Evolutionary conservation across 2,888 invertebrate genomes (phyloP).

Genomic region (Mactromeris polynyma): DNA sequence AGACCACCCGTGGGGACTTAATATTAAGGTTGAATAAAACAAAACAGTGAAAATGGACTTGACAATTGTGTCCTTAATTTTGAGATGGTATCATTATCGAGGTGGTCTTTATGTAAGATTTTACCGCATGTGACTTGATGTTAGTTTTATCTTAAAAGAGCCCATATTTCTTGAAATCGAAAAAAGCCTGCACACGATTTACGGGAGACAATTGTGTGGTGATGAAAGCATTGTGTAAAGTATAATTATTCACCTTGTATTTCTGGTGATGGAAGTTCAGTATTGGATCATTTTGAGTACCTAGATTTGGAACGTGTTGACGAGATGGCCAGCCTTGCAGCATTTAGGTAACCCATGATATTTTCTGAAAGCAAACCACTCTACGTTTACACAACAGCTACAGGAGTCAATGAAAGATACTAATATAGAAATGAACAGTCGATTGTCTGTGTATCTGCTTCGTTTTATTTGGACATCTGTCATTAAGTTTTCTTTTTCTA

Average conservation of each 20-base stretch:
- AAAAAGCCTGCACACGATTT: neutral
- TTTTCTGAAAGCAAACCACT: neutral
- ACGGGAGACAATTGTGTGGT: neutral
- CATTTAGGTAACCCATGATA: constrained; percentile 27
- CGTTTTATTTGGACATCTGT: neutral
- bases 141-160: no score
- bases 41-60: no score
- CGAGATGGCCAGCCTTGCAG: constrained; percentile 34
- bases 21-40: no score
- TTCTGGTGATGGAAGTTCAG: constrained; percentile 35
- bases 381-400: no score
- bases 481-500: no score
- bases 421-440: neutral
- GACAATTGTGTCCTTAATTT: no score
- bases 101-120: no score
- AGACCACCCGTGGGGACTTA: no score
- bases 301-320: constrained; percentile 48
- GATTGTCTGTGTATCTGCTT: neutral
- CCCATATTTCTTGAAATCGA: no score
- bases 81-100: no score
- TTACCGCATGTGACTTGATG: no score
- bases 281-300: constrained; percentile 49
- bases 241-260: neutral
- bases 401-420: no score
- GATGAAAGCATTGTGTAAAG: neutral